Evolutionary conservation across 2,888 invertebrate species (phyloP).

Genomic region (Chymomyza caudatula): DNA sequence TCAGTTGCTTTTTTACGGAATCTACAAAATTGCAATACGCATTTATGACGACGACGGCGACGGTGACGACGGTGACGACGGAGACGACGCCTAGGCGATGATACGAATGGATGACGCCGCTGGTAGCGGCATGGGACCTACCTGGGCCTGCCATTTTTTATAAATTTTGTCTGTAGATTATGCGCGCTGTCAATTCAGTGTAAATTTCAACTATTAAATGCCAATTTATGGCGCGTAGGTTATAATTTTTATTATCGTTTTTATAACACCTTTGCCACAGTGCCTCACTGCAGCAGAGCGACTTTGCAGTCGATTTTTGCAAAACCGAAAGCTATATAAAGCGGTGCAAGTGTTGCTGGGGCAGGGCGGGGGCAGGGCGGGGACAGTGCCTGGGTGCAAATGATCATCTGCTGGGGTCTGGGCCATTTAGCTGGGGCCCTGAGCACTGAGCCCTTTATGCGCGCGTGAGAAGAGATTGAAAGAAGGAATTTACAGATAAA

Average conservation of each 20-base stretch:
- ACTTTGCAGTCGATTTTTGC: background rate
- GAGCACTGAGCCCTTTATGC: slow-evolving; percentile 37
- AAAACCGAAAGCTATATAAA: no score
- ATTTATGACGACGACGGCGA: slow-evolving; percentile 10
- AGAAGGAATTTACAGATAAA: slow-evolving; percentile 74
- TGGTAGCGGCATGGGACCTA: slow-evolving; percentile 15
- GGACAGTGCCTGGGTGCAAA: background rate
- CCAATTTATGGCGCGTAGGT: slow-evolving; percentile 71
- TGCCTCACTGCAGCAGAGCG: background rate
- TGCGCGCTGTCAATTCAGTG: slow-evolving; percentile 63
- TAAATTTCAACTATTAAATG: slow-evolving; percentile 72
- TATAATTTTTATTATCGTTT: slow-evolving; percentile 70
- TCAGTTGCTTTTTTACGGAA: slow-evolving; percentile 14
- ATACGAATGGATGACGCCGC: background rate
- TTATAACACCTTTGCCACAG: slow-evolving; percentile 60
- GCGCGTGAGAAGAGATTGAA: slow-evolving; percentile 75
- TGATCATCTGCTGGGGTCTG: background rate
- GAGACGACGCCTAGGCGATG: background rate
- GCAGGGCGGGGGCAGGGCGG: background rate
- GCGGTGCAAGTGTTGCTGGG: no score
- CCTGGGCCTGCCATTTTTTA: slow-evolving; percentile 28
- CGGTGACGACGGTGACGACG: background rate
- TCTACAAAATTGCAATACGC: background rate
- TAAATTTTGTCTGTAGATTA: slow-evolving; percentile 15
- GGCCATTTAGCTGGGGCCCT: background rate